Evolutionary conservation across 35 echinoderm and acorn worm genomes (phyloP).

Genomic region (Ophioderma brevispina): DNA sequence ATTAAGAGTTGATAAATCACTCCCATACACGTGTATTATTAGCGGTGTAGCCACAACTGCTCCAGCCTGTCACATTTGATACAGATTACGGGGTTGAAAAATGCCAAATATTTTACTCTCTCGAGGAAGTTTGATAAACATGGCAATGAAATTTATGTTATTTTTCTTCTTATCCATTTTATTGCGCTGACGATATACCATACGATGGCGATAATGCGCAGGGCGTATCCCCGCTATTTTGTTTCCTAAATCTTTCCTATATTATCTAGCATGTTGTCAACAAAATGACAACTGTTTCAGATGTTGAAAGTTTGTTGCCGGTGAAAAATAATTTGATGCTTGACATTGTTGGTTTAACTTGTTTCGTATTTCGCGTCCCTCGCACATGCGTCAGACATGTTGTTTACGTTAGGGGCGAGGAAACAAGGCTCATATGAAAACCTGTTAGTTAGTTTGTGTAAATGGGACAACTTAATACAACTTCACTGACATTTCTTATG

Average conservation of each 20-base stretch:
- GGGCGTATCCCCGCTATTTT: neutral
- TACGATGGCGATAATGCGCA: neutral
- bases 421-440: neutral
- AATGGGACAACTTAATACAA: too few species aligned
- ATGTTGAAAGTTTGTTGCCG: neutral
- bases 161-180: neutral
- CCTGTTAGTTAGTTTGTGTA: neutral
- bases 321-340: neutral
- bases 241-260: neutral
- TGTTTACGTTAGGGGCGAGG: neutral
- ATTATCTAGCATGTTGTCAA: neutral
- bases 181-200: neutral
- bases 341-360: neutral
- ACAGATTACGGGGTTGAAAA: neutral
- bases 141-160: too few species aligned
- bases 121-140: neutral
- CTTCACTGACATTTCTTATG: too few species aligned
- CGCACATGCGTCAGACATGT: neutral
- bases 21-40: slow-evolving; percentile 7
- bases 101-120: neutral
- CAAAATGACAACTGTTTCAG: neutral
- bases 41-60: neutral
- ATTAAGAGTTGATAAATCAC: slow-evolving; percentile 2
- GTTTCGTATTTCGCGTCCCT: neutral
- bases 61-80: neutral